Evolutionary conservation across 1,140 invertebrate genomes (phyloP), one percentile per base, ranked within the genome.

Genomic region (Drosophila arawakana): DNA sequence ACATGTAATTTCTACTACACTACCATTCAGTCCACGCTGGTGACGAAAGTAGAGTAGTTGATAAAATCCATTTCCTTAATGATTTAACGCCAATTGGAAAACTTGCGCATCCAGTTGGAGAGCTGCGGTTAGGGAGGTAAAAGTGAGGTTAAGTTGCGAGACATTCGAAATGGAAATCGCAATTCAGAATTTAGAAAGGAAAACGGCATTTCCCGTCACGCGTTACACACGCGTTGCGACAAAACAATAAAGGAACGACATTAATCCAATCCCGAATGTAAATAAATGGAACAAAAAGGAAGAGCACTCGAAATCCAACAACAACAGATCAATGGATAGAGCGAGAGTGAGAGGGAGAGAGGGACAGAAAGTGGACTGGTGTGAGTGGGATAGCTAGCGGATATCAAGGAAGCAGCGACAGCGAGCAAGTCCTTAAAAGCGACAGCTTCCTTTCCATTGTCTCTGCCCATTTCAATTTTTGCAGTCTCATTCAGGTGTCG

Each of bases 391-490:
- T 13, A 35, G 39, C 2, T 57, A 47, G 63, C 15, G 15, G 54
- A 8, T 0, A 37, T 39, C 8, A 21, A 50, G 35, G 73, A 52
- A 15, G 41, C 63, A 13, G 54, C 50, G 7, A 54, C 37, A 41
- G 39, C 46, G 52, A 59, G 61, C 43, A 58, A 50, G 76, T 76
- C 65, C 70, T 65, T 71, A 81, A 84, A 84, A 89, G 74, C 80
- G 84, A 84, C 85, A 85, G 81, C 85, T 85, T 89, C 85, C 85
- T 89, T 50, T 76, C 58, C 46, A 81, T 81, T 81, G 66, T 65
- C 43, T 54, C 69, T 63, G 68, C 50, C 34, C 41, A 67, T 73
- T 69, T 63, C 50, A 50, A 37, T 74, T 82, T 83, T 76, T 66
- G 67, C 61, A 71, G 74, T 58, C 21, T 39, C 62, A 59, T 69